A percentile compares a stretch with the other conserved stretches of the same genome.
phyloP scores from a whole-genome alignment of 1,140 invertebrate species.

The Nasonia giraulti region DNA sequence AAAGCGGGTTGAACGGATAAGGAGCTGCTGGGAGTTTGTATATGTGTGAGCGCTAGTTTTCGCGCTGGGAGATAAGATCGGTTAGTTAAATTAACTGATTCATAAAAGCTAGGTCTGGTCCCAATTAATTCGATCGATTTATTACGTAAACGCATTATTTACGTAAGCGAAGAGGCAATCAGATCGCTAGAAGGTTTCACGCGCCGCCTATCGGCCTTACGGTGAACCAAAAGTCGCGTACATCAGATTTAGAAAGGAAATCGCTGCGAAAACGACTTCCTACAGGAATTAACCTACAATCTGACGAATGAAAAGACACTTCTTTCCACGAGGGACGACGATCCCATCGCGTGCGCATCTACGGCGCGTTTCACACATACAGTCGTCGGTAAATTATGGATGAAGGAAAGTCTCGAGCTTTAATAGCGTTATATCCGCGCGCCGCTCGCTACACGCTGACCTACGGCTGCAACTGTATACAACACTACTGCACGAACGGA shows the following conservation, averaged over 20 bases:
- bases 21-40: not conserved
- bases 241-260: not conserved
- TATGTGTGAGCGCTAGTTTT: too few relatives aligned
- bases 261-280: not conserved
- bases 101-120: too few relatives aligned
- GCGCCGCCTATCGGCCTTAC: not conserved
- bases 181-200: too few relatives aligned
- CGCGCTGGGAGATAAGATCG: too few relatives aligned
- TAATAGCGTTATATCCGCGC: not conserved
- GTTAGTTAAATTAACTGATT: too few relatives aligned
- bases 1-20: not conserved
- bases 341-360: not conserved
- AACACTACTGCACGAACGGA: not conserved
- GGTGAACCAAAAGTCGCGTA: not conserved
- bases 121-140: too few relatives aligned
- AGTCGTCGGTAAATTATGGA: constrained; percentile 27
- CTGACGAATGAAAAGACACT: not conserved
- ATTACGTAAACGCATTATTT: too few relatives aligned
- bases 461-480: constrained; percentile 7
- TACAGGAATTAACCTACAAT: not conserved
- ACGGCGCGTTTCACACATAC: not conserved
- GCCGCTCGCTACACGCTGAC: not conserved
- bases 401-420: constrained; percentile 8
- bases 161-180: not conserved
- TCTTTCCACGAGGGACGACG: not conserved